Evolutionary conservation across 2,888 invertebrate species (phyloP).

Genomic region (Ophioninae sp.): DNA sequence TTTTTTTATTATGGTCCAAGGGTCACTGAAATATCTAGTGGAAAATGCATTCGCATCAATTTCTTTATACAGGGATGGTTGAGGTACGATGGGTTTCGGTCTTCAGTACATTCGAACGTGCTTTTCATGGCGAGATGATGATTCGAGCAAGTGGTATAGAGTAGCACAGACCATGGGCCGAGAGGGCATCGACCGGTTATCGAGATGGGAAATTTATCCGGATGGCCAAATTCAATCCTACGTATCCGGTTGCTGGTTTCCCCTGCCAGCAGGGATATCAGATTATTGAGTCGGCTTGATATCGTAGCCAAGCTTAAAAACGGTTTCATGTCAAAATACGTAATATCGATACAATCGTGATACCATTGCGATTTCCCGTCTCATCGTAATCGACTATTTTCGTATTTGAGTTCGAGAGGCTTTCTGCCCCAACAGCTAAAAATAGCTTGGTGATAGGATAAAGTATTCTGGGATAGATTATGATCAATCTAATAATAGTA

Average conservation of each 20-base stretch:
- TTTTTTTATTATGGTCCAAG: constrained; percentile 5
- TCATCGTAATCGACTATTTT: constrained; percentile 9
- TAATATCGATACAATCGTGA: constrained; percentile 25
- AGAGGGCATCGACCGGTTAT: constrained; percentile 53
- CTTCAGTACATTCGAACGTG: constrained; percentile 34
- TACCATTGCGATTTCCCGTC: constrained; percentile 6
- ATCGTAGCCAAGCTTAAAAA: constrained; percentile 26
- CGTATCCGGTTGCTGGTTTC: constrained; percentile 42
- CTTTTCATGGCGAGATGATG: constrained; percentile 38
- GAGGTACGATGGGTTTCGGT: constrained; percentile 4
- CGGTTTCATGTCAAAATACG: constrained; percentile 20
- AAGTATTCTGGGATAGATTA: not conserved
- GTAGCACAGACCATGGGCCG: not conserved
- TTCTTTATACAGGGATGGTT: constrained; percentile 23
- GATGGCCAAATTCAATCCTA: constrained; percentile 55
- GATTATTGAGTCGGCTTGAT: constrained; percentile 48
- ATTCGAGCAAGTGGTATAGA: constrained; percentile 11
- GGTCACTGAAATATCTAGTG: constrained; percentile 26
- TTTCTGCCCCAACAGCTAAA: not conserved
- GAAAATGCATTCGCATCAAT: constrained; percentile 40
- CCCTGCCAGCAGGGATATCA: constrained; percentile 30
- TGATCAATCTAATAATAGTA: not conserved
- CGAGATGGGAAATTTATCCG: constrained; percentile 51
- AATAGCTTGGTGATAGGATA: not conserved
- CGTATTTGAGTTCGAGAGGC: not conserved